Conservation (phyloP, 2,888 invertebrate species). For the Margaritifera margaritifera region DNA sequence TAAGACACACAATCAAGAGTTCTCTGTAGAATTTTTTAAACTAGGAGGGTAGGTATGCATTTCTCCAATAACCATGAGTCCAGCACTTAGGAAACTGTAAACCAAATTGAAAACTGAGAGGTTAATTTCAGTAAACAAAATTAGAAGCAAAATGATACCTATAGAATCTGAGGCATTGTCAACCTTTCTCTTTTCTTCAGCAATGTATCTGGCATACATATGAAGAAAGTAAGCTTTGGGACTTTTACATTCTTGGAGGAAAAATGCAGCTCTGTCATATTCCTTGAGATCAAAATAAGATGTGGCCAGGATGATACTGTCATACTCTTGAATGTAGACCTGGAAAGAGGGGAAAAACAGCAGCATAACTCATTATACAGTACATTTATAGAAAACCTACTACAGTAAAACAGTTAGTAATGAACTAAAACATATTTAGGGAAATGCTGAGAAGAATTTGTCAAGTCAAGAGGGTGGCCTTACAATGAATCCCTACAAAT, state of each 20-base stretch:
- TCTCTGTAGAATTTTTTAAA: background rate
- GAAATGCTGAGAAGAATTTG: too few species aligned
- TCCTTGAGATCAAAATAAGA: slow-evolving; percentile 92
- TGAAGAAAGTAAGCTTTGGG: slow-evolving; percentile 86
- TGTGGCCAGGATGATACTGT: slow-evolving; percentile 85
- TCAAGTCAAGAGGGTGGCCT: too few species aligned
- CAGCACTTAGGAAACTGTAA: too few species aligned
- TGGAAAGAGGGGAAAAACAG: slow-evolving; percentile 30
- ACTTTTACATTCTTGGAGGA: slow-evolving; percentile 59
- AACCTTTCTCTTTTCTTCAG: slow-evolving; percentile 90
- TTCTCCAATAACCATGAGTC: too few species aligned
- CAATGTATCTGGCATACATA: slow-evolving; percentile 88
- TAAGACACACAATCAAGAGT: slow-evolving; percentile 5
- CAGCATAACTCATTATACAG: slow-evolving; percentile 9
- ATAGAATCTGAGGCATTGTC: slow-evolving; percentile 84
- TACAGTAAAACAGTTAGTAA: too few species aligned
- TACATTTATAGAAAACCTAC: too few species aligned
- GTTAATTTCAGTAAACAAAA: too few species aligned
- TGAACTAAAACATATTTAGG: too few species aligned
- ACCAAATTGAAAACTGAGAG: too few species aligned
- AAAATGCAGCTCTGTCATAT: slow-evolving; percentile 80
- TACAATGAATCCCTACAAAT: too few species aligned
- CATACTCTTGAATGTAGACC: slow-evolving; percentile 78
- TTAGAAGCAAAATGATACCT: slow-evolving; percentile 67
- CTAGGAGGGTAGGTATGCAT: too few species aligned